Evolutionary conservation across 2,888 invertebrate genomes (phyloP), one percentile per base, ranked within the genome.

Genomic region (Nomada ruficornis): DNA sequence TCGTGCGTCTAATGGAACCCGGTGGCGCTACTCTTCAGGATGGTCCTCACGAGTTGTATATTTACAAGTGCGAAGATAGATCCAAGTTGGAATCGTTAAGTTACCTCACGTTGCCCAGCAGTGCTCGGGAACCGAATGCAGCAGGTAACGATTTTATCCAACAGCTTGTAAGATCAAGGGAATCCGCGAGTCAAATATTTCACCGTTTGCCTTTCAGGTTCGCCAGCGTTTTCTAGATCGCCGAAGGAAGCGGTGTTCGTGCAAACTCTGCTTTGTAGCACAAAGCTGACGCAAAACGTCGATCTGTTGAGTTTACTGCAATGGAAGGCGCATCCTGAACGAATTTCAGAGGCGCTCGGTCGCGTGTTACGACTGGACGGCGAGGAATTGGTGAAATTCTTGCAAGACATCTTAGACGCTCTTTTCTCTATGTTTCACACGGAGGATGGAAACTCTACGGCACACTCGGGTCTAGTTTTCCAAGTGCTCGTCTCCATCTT

Each of bases 211-310:
- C 20, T 18, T 13, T 15, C 64, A 93, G 93, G 92, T 11, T 82
- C 89, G 0, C 83, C 92, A 5, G 87, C 93, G 3, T 98, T 97
- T 94, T 96, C 96, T 84, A 95, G 97, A 89, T 98, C 98, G 86
- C 96, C 97, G 83, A 98, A 97, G 93, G 99, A 99, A 94, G 95
- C 96, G 18, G 96, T 98, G 80, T 96, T 96, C 59, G 96, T 99
- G 13, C 96, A 96, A 90, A 98, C 98, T 0, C 93, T 98, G 57
- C 95, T 99, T 36, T 98, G 98, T 93, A 99, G 99, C 29, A 99
- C 99, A n/a, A 99, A 99, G 94, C 95, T 99, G 11, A 99, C 99
- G 0, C 99, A 99, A 94, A 99, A 99, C 92, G 97, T 97, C 91
- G 98, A 99, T 94, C 94, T 99, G 47, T 94, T 99, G 81, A 97